Evolutionary conservation across 1,140 invertebrate species (phyloP), one percentile per base, ranked within the genome.

Genomic region (Agrypnia vestita): DNA sequence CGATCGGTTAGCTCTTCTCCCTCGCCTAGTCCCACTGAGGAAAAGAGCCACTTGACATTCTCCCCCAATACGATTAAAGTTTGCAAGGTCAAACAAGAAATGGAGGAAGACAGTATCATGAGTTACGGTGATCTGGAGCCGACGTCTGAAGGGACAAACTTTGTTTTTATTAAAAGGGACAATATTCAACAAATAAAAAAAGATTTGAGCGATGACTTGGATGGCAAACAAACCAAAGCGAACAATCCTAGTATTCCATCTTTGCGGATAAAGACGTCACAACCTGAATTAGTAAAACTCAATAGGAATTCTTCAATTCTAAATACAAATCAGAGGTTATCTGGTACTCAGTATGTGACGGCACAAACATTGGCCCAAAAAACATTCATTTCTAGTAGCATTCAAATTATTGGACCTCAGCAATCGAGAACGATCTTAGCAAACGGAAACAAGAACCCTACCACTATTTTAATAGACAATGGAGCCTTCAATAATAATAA

Each of bases 1-100:
- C 85, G 86, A 76, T 84, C 85, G 8, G 86, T 84, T 64, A 89
- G 76, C 80, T 85, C 84, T 75, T 90, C 85, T 73, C 86, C 86
- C 80, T 84, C 67, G 82, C 88, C 86, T 64, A 91, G 86, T 86
- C 90, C 86, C 73, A 89, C 85, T 78, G 90, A 89, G 85, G 91
- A 89, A 85, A 93, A 91, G 80, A 93, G 91, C 75, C 92, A 93
- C 84, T 86, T 93, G 84, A 92, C 92, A 35, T 93, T 93, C 83
- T 93, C 93, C 19, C 92, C 92, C 11, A 90, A 80, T 11, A 89
- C 90, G 67, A 92, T 93, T 75, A 93, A 93, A 86, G 88, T 92
- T 25, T 86, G 88, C 35, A 88, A 89, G 84, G 85, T 89, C 10
- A 85, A 88, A 77, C 86, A 89, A 77, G 84, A 86, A n/a, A 87